Conservation (phyloP, 1,140 invertebrate genomes). For the Ceratina japonica region DNA sequence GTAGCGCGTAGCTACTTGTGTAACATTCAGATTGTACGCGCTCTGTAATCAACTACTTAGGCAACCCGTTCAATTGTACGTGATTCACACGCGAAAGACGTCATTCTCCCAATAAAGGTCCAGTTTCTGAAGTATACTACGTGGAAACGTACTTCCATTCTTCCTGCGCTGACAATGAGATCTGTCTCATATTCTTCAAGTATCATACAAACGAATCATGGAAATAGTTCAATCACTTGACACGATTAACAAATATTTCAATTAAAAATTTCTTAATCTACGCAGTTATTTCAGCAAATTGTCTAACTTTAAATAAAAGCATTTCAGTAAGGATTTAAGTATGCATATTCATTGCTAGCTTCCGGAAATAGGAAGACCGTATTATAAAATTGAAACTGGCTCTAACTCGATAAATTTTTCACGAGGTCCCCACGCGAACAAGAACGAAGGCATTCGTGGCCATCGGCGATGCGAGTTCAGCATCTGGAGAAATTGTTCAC, state of each 20-base stretch:
- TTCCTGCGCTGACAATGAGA: no score
- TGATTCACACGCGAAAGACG: neutral
- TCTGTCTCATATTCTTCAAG: no score
- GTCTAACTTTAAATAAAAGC: no score
- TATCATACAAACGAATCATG: neutral
- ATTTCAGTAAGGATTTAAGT: no score
- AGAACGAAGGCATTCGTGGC: neutral
- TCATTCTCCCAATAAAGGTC: constrained; percentile 12
- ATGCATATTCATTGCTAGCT: no score
- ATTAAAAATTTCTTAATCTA: no score
- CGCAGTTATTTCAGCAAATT: no score
- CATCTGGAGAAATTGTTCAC: constrained; percentile 5
- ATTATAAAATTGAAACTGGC: no score
- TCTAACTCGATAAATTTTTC: no score
- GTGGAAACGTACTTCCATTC: neutral
- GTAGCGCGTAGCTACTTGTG: constrained; percentile 9
- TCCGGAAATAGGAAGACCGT: no score
- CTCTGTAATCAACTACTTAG: constrained; percentile 21
- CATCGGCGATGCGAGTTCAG: neutral
- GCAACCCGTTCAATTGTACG: constrained; percentile 8
- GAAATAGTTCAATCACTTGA: neutral
- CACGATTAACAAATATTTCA: no score
- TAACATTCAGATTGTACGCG: constrained; percentile 6
- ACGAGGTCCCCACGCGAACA: neutral
- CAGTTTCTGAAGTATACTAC: constrained; percentile 3